Conservation (phyloP, 92 coral and sea anemone genomes). For the Montipora capitata region DNA sequence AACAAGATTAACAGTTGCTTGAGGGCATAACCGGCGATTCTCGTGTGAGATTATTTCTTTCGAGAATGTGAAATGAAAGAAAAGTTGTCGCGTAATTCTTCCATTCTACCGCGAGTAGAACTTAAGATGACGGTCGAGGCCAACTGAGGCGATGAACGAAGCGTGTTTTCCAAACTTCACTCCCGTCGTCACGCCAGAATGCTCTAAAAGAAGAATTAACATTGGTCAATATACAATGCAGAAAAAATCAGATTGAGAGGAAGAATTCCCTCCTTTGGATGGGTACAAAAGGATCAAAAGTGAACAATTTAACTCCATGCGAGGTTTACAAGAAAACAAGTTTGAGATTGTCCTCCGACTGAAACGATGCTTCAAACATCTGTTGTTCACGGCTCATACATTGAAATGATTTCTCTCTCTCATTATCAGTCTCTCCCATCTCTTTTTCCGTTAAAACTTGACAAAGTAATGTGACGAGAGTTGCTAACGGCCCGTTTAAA, state of each 20-base stretch:
- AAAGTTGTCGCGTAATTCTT: not conserved
- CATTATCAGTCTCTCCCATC: too few species aligned
- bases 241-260: not conserved
- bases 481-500: too few species aligned
- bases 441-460: too few species aligned
- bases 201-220: slow-evolving; percentile 77
- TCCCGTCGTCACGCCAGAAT: slow-evolving; percentile 93
- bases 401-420: too few species aligned
- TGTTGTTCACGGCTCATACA: too few species aligned
- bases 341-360: too few species aligned
- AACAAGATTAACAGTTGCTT: not conserved
- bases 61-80: not conserved
- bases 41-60: not conserved
- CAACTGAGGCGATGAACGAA: slow-evolving; percentile 89
- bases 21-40: not conserved
- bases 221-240: too few species aligned
- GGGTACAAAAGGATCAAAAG: too few species aligned
- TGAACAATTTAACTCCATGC: too few species aligned
- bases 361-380: too few species aligned
- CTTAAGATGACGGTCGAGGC: slow-evolving; percentile 98
- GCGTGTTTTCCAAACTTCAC: slow-evolving; percentile 98
- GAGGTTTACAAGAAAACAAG: too few species aligned
- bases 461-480: too few species aligned
- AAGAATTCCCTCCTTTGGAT: not conserved
- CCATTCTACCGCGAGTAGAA: slow-evolving; percentile 79